phyloP scores from a whole-genome alignment of 2,113 vertebrate genomes.

The Vanacampus margaritifer region DNA sequence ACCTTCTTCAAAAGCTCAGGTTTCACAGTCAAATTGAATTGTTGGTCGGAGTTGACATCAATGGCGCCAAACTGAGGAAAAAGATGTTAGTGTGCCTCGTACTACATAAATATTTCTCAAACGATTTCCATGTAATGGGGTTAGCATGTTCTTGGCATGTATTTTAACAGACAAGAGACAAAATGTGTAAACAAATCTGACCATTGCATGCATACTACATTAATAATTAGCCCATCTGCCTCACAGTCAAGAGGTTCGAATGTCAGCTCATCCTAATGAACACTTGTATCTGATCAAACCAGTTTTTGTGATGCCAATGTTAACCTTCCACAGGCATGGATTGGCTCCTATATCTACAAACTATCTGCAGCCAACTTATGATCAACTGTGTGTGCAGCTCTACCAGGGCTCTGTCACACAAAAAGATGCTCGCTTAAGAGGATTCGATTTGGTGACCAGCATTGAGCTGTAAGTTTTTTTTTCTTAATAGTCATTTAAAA shows the following conservation, averaged over 20 bases:
- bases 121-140: background rate
- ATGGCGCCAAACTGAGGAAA: slow-evolving; percentile 65
- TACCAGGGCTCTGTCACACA: slow-evolving; percentile 87
- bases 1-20: slow-evolving; percentile 80
- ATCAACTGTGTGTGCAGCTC: slow-evolving; percentile 78
- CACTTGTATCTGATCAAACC: background rate
- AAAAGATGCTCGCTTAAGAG: slow-evolving; percentile 82
- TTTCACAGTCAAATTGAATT: slow-evolving; percentile 78
- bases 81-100: slow-evolving; percentile 70
- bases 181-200: background rate
- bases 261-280: background rate
- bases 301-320: background rate
- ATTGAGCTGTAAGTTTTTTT: slow-evolving; percentile 85
- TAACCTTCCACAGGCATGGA: slow-evolving; percentile 64
- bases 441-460: slow-evolving; percentile 86
- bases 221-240: background rate
- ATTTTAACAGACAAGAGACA: background rate
- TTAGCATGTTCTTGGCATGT: background rate
- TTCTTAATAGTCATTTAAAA: no score
- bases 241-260: no score
- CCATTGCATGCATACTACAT: background rate
- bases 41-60: slow-evolving; percentile 85
- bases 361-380: slow-evolving; percentile 78
- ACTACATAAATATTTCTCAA: background rate
- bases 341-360: slow-evolving; percentile 79